Conservation (phyloP, 2,797 vertebrate species). For the Thamnophis elegans region DNA sequence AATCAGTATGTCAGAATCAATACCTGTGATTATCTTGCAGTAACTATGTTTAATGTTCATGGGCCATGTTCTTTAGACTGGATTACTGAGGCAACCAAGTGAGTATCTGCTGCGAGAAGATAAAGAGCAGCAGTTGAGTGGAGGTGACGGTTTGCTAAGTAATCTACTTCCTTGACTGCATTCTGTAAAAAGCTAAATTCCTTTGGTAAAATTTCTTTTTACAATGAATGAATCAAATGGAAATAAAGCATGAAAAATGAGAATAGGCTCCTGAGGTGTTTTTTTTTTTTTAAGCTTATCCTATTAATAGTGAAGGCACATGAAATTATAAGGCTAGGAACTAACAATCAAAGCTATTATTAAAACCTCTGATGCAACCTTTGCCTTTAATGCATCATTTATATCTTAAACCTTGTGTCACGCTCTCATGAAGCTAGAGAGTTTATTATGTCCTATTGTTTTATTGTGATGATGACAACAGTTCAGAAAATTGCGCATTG, state of each 20-base stretch:
- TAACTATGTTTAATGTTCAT: conserved; percentile 33
- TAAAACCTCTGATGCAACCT: neutral
- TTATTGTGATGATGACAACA: conserved; percentile 3
- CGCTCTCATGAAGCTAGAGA: neutral
- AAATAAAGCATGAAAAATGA: conserved; percentile 75
- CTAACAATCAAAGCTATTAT: neutral
- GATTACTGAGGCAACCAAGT: conserved; percentile 38
- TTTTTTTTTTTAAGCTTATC: conserved; percentile 13
- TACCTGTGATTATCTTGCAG: conserved; percentile 42
- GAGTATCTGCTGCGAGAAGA: conserved; percentile 57
- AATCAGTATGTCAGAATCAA: conserved; percentile 46
- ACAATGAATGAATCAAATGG: conserved; percentile 66
- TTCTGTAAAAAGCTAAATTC: conserved; percentile 53
- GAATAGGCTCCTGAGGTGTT: conserved; percentile 55
- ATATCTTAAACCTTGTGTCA: neutral
- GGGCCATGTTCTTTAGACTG: conserved; percentile 37
- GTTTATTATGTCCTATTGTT: neutral
- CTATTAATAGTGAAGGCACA: conserved; percentile 24
- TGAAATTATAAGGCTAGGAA: conserved; percentile 26
- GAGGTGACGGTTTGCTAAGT: conserved; percentile 44
- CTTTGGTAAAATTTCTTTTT: conserved; percentile 60
- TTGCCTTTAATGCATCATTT: neutral
- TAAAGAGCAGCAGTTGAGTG: conserved; percentile 53
- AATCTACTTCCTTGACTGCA: conserved; percentile 57
- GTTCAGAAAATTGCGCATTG: neutral